phyloP scores from a whole-genome alignment of 2,888 invertebrate genomes.

The Acanthosoma haemorrhoidale region DNA sequence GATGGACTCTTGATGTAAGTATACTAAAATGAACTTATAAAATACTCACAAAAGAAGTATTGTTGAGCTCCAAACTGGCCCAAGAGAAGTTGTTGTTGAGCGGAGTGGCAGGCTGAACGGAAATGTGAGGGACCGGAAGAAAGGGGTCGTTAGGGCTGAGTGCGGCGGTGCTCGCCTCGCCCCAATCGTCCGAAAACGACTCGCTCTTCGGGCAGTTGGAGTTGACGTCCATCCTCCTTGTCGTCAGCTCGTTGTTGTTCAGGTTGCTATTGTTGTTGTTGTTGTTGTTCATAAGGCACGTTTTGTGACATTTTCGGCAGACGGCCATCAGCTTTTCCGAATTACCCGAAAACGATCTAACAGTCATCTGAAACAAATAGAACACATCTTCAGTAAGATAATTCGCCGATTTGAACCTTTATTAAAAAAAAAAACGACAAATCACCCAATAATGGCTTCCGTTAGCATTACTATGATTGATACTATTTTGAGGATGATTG shows the following conservation, averaged over 20 bases:
- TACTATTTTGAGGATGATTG: no score
- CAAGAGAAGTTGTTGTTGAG: slow-evolving; percentile 38
- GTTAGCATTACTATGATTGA: no score
- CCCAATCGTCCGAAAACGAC: slow-evolving; percentile 39
- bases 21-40: no score
- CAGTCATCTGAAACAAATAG: slow-evolving; percentile 60
- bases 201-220: slow-evolving; percentile 35
- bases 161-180: slow-evolving; percentile 31
- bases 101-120: slow-evolving; percentile 67
- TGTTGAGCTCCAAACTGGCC: slow-evolving; percentile 31
- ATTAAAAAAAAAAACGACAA: no score
- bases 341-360: slow-evolving; percentile 67
- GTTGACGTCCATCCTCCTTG: slow-evolving; percentile 36
- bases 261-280: slow-evolving; percentile 33
- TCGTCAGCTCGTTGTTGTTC: slow-evolving; percentile 31
- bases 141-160: slow-evolving; percentile 47
- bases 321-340: slow-evolving; percentile 63
- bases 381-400: no score
- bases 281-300: slow-evolving; percentile 54
- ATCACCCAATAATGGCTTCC: no score
- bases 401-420: no score
- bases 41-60: slow-evolving; percentile 24
- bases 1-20: no score
- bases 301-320: slow-evolving; percentile 72
- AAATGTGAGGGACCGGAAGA: slow-evolving; percentile 57